Conservation (phyloP, 2,888 invertebrate genomes). For the Aethes cnicana region DNA sequence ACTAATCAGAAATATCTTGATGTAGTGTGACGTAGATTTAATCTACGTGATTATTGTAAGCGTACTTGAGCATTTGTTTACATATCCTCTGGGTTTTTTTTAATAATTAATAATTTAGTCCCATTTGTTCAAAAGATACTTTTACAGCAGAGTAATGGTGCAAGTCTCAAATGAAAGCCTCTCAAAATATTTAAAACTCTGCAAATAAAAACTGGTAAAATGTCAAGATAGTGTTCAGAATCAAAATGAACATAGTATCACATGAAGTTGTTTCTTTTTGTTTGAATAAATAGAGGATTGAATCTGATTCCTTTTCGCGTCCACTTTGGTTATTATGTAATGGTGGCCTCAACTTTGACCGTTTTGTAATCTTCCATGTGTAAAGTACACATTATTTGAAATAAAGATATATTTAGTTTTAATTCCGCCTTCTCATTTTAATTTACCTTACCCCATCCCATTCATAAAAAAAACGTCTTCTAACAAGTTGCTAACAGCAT, state of each 20-base stretch:
- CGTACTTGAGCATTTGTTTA: conserved; percentile 35
- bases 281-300: conserved; percentile 60
- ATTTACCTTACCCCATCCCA: too few species aligned
- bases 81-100: too few species aligned
- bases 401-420: conserved; percentile 74
- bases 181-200: conserved; percentile 35
- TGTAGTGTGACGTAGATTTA: conserved; percentile 61
- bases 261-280: conserved; percentile 45
- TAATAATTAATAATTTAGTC: conserved; percentile 42
- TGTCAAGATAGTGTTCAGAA: conserved; percentile 13
- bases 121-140: too few species aligned
- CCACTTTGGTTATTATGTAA: conserved; percentile 50
- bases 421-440: conserved; percentile 50
- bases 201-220: neutral
- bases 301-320: conserved; percentile 62
- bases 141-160: conserved; percentile 56
- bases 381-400: conserved; percentile 59
- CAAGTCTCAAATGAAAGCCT: conserved; percentile 68
- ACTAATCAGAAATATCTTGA: conserved; percentile 24
- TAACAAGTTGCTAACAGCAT: too few species aligned
- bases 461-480: too few species aligned
- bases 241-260: conserved; percentile 44
- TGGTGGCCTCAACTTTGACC: conserved; percentile 60
- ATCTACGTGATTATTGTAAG: conserved; percentile 66
- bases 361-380: conserved; percentile 61